Evolutionary conservation across 2,888 invertebrate species (phyloP), one percentile per base, ranked within the genome.

Genomic region (Myopa tessellatipennis): DNA sequence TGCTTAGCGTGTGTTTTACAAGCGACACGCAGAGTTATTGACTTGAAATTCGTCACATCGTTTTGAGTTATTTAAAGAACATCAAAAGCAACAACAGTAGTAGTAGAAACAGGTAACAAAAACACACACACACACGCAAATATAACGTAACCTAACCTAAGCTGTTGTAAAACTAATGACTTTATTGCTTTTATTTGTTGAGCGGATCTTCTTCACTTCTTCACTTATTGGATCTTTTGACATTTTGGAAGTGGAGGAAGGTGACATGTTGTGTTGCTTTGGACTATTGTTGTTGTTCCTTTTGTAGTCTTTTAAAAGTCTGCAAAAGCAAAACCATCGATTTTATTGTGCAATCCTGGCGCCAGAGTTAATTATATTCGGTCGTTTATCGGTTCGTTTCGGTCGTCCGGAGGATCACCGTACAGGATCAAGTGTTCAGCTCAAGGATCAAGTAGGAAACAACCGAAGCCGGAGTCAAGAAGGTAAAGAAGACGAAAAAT

Each of bases 1-100:
- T 45, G 45, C 45, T 45, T 45, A 45, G 45, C 45, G 10, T 45
- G 45, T 45, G 45, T 45, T 45, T 45, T 78, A 82, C 79, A 76
- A 79, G 83, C 83, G 83, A 82, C 86, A 85, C 82, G 85, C 86
- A 83, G 86, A 76, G 86, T 81, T 80, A 81, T 83, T 80, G 79
- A 84, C 81, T 80, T 79, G 78, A 81, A 71, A 74, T 78, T 71
- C 61, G 55, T 55, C 45, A 45, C 45, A 45, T 14, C 55, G 55
- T 55, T 55, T 55, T 55, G n/a, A n/a, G 55, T 55, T 55, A 38
- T 16, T 2, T 34, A 65, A 61, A 61, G 26, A 26, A 7, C 34
- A 61, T n/a, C 61, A 61, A 38, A 34, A 65, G 34, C 65, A 65
- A 34, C 36, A 38, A 65, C 16, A 12, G 14, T 1, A 65, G 34